Base-by-base conservation (phyloP, 1,140 invertebrate genomes). In the Anoplophora glabripennis region DNA sequence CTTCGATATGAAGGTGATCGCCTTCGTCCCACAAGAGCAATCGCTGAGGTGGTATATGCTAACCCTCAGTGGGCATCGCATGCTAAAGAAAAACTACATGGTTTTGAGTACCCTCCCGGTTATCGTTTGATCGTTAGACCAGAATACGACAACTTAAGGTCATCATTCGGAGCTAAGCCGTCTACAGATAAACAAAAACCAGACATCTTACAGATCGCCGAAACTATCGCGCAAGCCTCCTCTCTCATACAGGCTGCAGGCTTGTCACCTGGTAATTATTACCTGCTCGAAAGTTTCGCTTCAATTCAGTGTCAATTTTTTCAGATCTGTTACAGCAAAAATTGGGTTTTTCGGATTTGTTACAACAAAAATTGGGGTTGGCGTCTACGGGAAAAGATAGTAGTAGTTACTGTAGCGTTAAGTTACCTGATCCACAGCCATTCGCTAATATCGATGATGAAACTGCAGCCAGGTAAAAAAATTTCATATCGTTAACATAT, bases 101-200 rank as follows among this genome's bases (percentile, higher is more conserved):
- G 89, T 0, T 89, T 94, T 74, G 91, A 94, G 76, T 94, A 92
- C 78, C 92, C 92, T 0, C 87, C 88, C 28, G 90, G 91, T 10
- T 86, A 89, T 61, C 80, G 88, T 37, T 81, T 93, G 59, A 87
- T 89, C 63, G 88, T 93, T 0, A 88, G 88, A 71, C 84, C 86
- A 11, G 85, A 88, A 56, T 64, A 67, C 75, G 61, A 78, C 66
- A 34, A 49, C 10, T 28, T 41, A 51, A 41, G n/a, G 14, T 7
- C 17, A 5, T n/a, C 12, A 17, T 37, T 46, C n/a, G 12, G 28
- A 15, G 11, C 18, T n/a, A 28, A 28, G 5, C 21, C 21, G 3
- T 28, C 21, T 28, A 28, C 21, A 28, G 12, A 38, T 9, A 67
- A 33, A 59, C 62, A 72, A 34, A 74, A 76, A 55, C 75, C 77